A percentile compares a stretch with the other conserved stretches of the same genome.
Conservation (phyloP, 2,797 vertebrate genomes). For the Muscicapa striata region DNA sequence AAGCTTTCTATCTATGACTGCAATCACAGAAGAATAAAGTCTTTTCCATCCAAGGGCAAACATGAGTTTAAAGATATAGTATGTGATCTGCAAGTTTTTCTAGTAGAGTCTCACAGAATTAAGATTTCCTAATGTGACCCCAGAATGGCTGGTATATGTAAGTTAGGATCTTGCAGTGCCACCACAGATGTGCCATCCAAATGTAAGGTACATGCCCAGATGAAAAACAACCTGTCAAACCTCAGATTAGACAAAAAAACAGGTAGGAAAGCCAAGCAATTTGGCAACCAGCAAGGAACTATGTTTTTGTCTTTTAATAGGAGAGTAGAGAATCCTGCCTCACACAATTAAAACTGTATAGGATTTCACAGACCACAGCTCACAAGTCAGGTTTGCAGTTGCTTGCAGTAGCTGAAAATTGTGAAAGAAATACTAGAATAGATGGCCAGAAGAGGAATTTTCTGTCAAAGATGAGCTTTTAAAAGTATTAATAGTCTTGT, state of each 20-base stretch:
- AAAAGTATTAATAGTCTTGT: constrained; percentile 25
- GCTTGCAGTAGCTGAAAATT: neutral
- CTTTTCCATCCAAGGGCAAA: neutral
- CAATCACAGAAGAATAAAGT: neutral
- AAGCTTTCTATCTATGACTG: neutral
- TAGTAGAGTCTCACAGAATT: neutral
- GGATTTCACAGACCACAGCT: neutral
- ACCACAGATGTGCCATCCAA: neutral
- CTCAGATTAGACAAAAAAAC: neutral
- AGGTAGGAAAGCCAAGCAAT: neutral
- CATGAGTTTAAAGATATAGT: neutral
- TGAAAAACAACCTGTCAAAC: neutral
- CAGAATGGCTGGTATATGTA: neutral
- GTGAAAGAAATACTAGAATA: neutral
- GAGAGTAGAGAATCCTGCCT: neutral
- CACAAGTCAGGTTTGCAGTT: neutral
- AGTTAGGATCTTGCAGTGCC: neutral
- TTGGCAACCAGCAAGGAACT: neutral
- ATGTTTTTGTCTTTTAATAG: neutral
- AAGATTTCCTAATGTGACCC: neutral
- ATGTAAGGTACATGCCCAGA: neutral
- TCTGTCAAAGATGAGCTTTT: constrained; percentile 9
- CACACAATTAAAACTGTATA: neutral
- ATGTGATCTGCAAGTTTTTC: neutral
- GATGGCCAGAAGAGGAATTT: neutral